Conservation (phyloP, 2,113 vertebrate species). For the Chaetodon trifascialis region DNA sequence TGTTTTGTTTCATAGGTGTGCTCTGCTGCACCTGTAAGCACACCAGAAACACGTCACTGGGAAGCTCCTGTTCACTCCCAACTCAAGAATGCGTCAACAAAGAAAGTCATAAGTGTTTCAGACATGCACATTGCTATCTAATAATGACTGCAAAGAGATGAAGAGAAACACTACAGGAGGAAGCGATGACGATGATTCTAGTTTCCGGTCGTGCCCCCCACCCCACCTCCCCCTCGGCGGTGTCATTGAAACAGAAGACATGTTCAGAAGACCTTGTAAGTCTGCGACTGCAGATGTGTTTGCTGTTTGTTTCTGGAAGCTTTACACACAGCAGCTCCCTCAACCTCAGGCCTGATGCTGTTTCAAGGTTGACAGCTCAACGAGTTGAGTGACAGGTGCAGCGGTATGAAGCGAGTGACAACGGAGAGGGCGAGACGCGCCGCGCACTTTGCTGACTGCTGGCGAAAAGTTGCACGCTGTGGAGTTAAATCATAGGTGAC, state of each 20-base stretch:
- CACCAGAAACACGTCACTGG: not conserved
- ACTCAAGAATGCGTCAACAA: not conserved
- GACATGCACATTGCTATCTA: too few relatives aligned
- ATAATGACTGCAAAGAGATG: too few relatives aligned
- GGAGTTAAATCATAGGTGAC: conserved; percentile 13
- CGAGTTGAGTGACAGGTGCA: conserved; percentile 55
- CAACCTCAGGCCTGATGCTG: conserved; percentile 13
- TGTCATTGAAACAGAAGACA: not conserved
- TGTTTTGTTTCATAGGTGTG: too few relatives aligned
- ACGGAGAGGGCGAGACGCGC: not conserved
- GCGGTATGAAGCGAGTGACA: conserved; percentile 14
- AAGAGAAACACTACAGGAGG: too few relatives aligned
- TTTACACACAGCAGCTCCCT: not conserved
- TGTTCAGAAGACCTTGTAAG: not conserved
- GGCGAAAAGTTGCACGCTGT: conserved; percentile 4
- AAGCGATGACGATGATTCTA: too few relatives aligned
- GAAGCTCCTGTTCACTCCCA: too few relatives aligned
- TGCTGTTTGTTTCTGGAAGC: not conserved
- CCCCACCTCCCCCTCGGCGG: too few relatives aligned
- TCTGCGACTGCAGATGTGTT: not conserved
- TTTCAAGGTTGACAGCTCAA: conserved; percentile 38
- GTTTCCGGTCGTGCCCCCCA: too few relatives aligned
- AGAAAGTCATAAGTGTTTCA: not conserved
- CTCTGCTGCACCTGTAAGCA: not conserved
- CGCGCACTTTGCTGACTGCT: conserved; percentile 8